Base-by-base conservation (phyloP, 2,797 vertebrate genomes). In the Simalia tracyae region DNA sequence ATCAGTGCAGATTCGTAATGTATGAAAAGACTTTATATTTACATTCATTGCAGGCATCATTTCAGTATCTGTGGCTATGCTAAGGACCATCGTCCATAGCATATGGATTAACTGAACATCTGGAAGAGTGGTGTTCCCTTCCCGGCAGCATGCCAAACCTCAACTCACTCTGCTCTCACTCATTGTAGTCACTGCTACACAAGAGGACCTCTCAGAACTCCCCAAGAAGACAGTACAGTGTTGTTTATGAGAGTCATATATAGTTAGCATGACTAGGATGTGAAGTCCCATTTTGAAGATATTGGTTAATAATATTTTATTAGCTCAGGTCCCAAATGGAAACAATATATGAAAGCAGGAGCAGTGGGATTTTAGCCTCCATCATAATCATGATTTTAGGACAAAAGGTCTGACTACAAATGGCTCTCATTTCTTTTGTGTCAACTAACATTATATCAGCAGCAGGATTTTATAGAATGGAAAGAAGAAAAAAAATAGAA, bases 251-350 rank as follows among this genome's bases (percentile, higher is more conserved):
- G 72, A 90, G 42, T 46, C 42, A 81, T 81, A 81, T 81, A 64
- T 26, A 19, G 89, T 90, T 87, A 28, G n/a, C n/a, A 59, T 54
- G 54, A 86, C n/a, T 54, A 72, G 54, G 81, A 72, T 4, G 24
- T 31, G 66, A 87, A 81, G 46, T 87, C 57, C 85, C 66, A 64
- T 90, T 92, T 64, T 90, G 85, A 10, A 64, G 46, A 26, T 24
- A 90, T 87, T 92, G 89, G 22, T 84, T 90, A 92, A 87, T 63
- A 92, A 92, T 92, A 90, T 63, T 90, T 90, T 90, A 92, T 92
- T 87, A 92, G 68, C 60, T 90, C 26, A 42, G 60, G 59, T 90
- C 89, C 66, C 89, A 64, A 87, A 87, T 87, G 46, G 66, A 87
- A 90, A 84, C 46, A 84, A 84, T 87, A 89, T 90, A 90, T 90